phyloP scores from a whole-genome alignment of 1,140 invertebrate species.

The Hermatobates lingyangjiaoensis region DNA sequence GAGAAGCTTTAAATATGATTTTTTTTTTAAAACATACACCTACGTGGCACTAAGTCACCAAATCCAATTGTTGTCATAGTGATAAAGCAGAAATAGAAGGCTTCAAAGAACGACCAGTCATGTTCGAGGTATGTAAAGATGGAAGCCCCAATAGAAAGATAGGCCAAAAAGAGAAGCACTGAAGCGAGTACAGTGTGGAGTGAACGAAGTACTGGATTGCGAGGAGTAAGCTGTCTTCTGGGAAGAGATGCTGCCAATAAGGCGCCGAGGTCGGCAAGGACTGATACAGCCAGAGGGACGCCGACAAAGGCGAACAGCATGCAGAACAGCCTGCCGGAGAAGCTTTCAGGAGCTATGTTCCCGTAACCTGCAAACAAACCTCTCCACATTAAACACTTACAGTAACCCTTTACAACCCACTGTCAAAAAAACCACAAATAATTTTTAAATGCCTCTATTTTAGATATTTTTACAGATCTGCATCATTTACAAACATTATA shows the following conservation, averaged over 20 bases:
- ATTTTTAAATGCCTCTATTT: no score
- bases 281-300: slow-evolving; percentile 79
- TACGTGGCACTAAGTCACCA: slow-evolving; percentile 76
- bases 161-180: slow-evolving; percentile 50
- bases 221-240: slow-evolving; percentile 15
- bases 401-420: no score
- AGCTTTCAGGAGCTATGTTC: slow-evolving; percentile 79
- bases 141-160: slow-evolving; percentile 51
- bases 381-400: no score
- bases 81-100: slow-evolving; percentile 87
- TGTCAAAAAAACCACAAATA: no score
- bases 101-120: slow-evolving; percentile 79
- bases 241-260: slow-evolving; percentile 61
- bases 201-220: slow-evolving; percentile 7
- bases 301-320: slow-evolving; percentile 84
- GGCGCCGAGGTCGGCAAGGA: slow-evolving; percentile 79
- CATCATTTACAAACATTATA: no score
- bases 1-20: no score
- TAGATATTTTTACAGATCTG: no score
- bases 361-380: slow-evolving; percentile 60
- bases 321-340: slow-evolving; percentile 67
- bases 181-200: slow-evolving; percentile 40
- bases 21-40: no score
- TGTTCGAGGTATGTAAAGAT: slow-evolving; percentile 53
- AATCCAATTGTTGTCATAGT: slow-evolving; percentile 91